Base-by-base conservation (phyloP, 2,888 invertebrate genomes). In the Scaptomyza parva region DNA sequence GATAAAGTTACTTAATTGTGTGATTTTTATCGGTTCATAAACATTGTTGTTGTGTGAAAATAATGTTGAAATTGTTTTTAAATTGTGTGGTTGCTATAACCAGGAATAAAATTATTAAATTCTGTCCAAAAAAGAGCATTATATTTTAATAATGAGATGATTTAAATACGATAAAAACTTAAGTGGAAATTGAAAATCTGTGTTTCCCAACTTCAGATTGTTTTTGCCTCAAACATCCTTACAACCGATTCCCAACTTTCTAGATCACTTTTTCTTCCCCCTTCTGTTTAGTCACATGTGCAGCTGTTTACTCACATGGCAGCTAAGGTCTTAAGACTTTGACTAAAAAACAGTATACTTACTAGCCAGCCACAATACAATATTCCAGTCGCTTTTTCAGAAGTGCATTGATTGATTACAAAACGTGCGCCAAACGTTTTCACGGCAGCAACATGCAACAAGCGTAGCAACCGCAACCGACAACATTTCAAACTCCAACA, bases 401-500 rank as follows among this genome's bases (percentile, higher is more conserved):
- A 73, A 70, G 69, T 73, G 55, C 78, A 67, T 84, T 87, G 86
- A 87, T 87, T 87, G 86, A 87, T 87, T 87, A 80, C 74, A 89
- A 87, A 87, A 87, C 86, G 86, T 87, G 86, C 89, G 88, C 89
- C 82, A 70, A 78, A 61, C 73, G 73, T 85, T 88, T 83, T 76
- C 88, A 83, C 77, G 73, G 82, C 88, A 75, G 59, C 68, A 58
- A 71, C 77, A 66, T 72, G 73, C 73, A 72, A 74, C 73, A 66
- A 72, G 77, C 73, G 77, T 64, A 64, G 64, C 77, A 65, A 52
- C 17, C 58, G 64, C 41, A 59, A 33, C 51, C 35, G 35, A 48
- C 48, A 48, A 48, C 35, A 17, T 48, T 35, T 48, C 35, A 14
- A 48, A 14, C 22, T 48, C 3, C 7, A 50, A 37, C 51, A 51